Evolutionary conservation across 1,140 invertebrate genomes (phyloP).

Genomic region (Lepidostoma basale): DNA sequence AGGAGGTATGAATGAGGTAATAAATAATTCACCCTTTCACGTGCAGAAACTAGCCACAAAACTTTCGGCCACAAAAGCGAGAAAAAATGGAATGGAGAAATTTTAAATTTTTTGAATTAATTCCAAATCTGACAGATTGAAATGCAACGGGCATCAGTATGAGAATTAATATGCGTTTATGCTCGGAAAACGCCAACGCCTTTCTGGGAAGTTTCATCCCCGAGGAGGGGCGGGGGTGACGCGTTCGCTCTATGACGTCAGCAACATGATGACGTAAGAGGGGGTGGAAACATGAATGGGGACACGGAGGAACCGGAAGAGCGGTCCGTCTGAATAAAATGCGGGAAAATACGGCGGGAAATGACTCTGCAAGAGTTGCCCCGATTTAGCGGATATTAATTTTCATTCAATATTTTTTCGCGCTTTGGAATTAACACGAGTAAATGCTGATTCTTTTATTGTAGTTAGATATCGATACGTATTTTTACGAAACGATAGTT

Average conservation of each 20-base stretch:
- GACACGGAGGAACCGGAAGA: conserved; percentile 28
- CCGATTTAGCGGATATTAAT: not conserved
- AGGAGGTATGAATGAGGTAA: no score
- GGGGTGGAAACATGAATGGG: conserved; percentile 34
- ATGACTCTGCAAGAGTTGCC: not conserved
- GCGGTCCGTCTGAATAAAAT: not conserved
- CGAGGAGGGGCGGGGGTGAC: conserved; percentile 10
- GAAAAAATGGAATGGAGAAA: no score
- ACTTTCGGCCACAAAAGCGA: no score
- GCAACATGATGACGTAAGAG: conserved; percentile 29
- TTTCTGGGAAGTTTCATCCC: not conserved
- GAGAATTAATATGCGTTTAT: not conserved
- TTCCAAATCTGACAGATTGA: not conserved
- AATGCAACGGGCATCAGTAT: not conserved
- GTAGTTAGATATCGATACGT: no score
- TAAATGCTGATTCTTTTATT: no score
- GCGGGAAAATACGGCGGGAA: conserved; percentile 20
- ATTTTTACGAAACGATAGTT: no score
- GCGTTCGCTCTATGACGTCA: conserved; percentile 29
- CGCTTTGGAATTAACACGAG: no score
- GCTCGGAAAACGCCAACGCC: conserved; percentile 20
- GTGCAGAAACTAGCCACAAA: no score
- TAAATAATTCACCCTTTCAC: no score
- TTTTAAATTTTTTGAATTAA: not conserved
- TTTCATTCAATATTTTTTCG: not conserved